Percentiles rank a stretch among this genome's conserved stretches.
phyloP scores from a whole-genome alignment of 1,140 invertebrate genomes.

The Conus betulinus region DNA sequence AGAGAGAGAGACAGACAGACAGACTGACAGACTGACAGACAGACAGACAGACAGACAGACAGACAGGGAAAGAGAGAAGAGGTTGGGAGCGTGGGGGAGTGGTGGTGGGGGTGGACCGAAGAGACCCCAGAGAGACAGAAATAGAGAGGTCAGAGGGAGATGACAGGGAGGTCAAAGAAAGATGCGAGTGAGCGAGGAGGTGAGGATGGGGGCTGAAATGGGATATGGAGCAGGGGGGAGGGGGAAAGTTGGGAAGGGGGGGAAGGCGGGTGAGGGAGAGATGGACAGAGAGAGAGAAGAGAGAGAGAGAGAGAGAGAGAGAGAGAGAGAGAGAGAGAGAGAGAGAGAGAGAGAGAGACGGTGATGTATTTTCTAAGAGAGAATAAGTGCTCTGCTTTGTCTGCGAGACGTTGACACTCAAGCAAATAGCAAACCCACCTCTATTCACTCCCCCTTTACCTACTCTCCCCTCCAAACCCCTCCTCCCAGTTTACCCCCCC shows the following conservation, averaged over 20 bases:
- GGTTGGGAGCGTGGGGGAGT: too few species aligned
- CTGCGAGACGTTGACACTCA: too few species aligned
- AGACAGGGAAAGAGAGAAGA: background rate
- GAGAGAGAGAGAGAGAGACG: too few species aligned
- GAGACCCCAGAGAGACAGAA: background rate
- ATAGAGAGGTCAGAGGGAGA: background rate
- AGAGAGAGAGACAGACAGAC: slow-evolving; percentile 10
- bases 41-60: background rate
- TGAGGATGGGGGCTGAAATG: background rate
- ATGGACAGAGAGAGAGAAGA: background rate
- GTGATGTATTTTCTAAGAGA: too few species aligned
- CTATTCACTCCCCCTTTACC: too few species aligned
- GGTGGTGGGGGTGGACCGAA: too few species aligned
- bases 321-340: too few species aligned
- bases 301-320: too few species aligned
- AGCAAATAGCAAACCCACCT: too few species aligned
- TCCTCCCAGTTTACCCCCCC: too few species aligned
- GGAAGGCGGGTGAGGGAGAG: background rate
- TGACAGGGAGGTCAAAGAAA: background rate
- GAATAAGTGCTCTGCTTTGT: too few species aligned
- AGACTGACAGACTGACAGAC: background rate
- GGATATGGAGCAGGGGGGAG: background rate
- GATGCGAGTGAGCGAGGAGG: background rate
- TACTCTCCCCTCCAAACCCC: too few species aligned
- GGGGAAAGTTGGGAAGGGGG: background rate